These are phyloP conservation scores for Drosophila burlai DNA, from an alignment of 1,140 invertebrate species.

Conservation along the genomic window DNA sequence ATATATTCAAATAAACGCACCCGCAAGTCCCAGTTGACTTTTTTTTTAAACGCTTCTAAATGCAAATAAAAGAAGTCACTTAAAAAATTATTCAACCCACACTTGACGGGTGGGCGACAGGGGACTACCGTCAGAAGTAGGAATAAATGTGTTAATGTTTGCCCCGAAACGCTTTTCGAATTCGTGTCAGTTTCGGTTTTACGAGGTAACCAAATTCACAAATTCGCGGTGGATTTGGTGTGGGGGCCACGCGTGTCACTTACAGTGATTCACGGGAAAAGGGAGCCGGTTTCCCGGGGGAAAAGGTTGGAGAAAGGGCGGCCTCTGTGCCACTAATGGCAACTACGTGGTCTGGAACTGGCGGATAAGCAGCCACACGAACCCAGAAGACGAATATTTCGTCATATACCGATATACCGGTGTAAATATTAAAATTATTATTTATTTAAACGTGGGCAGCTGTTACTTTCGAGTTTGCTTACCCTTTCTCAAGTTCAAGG, in stretches of 20 bases:
- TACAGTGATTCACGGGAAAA: conserved; percentile 55
- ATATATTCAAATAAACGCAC: conserved; percentile 59
- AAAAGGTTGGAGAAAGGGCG: conserved; percentile 19
- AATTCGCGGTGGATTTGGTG: conserved; percentile 42
- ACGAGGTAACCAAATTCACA: conserved; percentile 71
- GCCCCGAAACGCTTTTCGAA: conserved; percentile 71
- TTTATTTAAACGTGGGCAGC: conserved; percentile 48
- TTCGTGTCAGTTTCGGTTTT: conserved; percentile 77
- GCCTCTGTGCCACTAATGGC: conserved; percentile 57
- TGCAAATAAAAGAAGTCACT: conserved; percentile 78
- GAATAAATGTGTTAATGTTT: conserved; percentile 76
- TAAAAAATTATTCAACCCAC: conserved; percentile 71
- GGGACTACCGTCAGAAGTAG: conserved; percentile 22
- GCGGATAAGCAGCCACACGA: background rate
- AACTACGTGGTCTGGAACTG: conserved; percentile 56
- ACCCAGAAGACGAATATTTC: background rate
- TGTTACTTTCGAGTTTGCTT: conserved; percentile 34
- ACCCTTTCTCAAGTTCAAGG: conserved; percentile 53
- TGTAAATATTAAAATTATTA: conserved; percentile 37
- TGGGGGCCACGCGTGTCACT: conserved; percentile 60
- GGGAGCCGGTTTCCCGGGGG: conserved; percentile 22
- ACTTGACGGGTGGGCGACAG: conserved; percentile 37
- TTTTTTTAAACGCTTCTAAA: conserved; percentile 60
- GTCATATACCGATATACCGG: conserved; percentile 2
- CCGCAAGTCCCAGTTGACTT: conserved; percentile 55